A percentile compares a stretch with the other conserved stretches of the same genome.
These are phyloP conservation scores for Lineus longissimus DNA, from an alignment of 1,140 invertebrate species.

Conservation along the genomic window DNA sequence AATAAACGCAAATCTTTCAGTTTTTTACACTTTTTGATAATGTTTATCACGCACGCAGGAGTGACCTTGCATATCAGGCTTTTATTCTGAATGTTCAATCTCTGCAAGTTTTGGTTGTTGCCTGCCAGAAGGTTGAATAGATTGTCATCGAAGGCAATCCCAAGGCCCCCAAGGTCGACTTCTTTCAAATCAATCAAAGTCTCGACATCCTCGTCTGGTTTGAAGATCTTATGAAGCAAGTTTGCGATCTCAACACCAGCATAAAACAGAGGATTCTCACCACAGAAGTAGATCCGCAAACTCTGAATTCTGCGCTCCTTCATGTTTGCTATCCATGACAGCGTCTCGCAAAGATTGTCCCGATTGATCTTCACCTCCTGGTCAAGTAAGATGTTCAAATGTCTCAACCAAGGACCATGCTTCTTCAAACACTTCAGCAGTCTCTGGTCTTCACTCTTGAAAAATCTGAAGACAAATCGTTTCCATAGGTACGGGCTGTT, in stretches of 20 bases:
- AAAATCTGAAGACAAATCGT: slow-evolving; percentile 13
- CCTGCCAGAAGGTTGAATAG: slow-evolving; percentile 32
- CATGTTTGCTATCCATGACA: slow-evolving; percentile 18
- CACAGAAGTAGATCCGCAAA: slow-evolving; percentile 24
- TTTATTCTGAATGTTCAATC: slow-evolving; percentile 38
- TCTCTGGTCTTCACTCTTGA: not conserved
- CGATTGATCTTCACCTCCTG: slow-evolving; percentile 16
- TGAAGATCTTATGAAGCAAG: slow-evolving; percentile 25
- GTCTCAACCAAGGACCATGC: slow-evolving; percentile 3
- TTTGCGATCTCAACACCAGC: slow-evolving; percentile 30
- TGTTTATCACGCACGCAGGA: slow-evolving; percentile 22
- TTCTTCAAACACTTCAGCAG: slow-evolving; percentile 5
- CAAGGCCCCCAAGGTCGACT: slow-evolving; percentile 33
- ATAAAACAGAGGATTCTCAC: slow-evolving; percentile 38
- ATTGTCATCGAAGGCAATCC: slow-evolving; percentile 30
- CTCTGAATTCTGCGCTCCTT: slow-evolving; percentile 18
- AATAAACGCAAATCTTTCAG: slow-evolving; percentile 32
- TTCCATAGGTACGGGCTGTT: slow-evolving; percentile 14
- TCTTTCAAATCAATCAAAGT: slow-evolving; percentile 16
- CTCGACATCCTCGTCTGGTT: not conserved
- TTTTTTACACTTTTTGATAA: slow-evolving; percentile 30
- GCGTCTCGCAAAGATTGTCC: slow-evolving; percentile 20
- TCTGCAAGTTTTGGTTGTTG: slow-evolving; percentile 34
- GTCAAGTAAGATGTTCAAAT: slow-evolving; percentile 14
- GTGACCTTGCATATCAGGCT: slow-evolving; percentile 34